phyloP scores from a whole-genome alignment of 2,113 vertebrate species.

The Carollia perspicillata region DNA sequence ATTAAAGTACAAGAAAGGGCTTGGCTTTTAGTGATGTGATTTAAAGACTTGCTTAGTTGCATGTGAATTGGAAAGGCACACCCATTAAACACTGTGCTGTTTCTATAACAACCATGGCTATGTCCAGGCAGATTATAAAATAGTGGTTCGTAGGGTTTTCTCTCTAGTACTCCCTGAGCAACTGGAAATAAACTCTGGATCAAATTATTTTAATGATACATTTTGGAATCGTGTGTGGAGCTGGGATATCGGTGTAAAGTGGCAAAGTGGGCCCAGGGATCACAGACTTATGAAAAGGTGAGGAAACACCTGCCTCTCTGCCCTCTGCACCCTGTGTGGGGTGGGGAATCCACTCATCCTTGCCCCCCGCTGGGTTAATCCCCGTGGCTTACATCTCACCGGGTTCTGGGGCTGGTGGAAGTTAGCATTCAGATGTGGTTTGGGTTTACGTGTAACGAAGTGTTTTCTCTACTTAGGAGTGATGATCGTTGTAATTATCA shows the following conservation, averaged over 20 bases:
- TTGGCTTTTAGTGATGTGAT: neutral
- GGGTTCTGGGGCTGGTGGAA: neutral
- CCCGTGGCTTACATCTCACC: neutral
- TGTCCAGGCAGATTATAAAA: neutral
- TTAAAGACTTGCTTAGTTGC: neutral
- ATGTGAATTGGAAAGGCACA: neutral
- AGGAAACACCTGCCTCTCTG: neutral
- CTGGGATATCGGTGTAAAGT: neutral
- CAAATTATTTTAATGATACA: neutral
- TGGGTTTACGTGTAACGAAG: neutral
- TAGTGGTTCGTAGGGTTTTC: neutral
- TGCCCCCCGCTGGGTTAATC: neutral
- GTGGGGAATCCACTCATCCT: neutral
- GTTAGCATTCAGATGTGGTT: neutral
- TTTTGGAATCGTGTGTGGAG: neutral
- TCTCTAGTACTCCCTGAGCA: neutral
- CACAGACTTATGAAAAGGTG: neutral
- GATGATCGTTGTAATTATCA: neutral
- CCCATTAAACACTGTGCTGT: neutral
- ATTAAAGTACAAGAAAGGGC: neutral
- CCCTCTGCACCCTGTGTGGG: neutral
- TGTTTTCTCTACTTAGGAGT: neutral
- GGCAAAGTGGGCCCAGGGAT: neutral
- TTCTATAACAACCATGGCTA: neutral
- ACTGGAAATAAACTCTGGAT: neutral